phyloP scores from a whole-genome alignment of 1,140 invertebrate species.

The Drosophila ercepeae region DNA sequence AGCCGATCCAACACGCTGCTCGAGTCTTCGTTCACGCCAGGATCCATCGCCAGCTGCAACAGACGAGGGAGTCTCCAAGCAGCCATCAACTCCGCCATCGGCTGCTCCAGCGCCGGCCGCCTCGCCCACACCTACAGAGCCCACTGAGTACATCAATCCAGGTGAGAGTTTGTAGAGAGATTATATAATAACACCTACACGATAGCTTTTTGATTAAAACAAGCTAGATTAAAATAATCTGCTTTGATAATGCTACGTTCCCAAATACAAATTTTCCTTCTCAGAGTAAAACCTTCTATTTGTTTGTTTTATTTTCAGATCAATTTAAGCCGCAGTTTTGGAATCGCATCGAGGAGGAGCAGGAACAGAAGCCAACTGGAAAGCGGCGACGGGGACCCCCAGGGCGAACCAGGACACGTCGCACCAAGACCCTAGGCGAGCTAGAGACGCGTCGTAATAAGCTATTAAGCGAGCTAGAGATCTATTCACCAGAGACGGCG shows the following conservation, averaged over 20 bases:
- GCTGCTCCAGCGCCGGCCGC: constrained; percentile 15
- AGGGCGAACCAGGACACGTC: constrained; percentile 35
- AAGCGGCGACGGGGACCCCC: constrained; percentile 31
- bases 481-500: constrained; percentile 59
- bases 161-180: no score
- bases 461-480: constrained; percentile 39
- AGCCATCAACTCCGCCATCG: background rate
- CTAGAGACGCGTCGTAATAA: constrained; percentile 46
- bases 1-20: constrained; percentile 41
- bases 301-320: constrained; percentile 38
- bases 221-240: constrained; percentile 3
- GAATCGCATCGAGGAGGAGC: constrained; percentile 60
- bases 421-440: no score
- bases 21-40: constrained; percentile 52
- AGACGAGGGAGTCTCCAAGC: background rate
- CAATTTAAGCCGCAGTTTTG: constrained; percentile 45
- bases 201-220: background rate
- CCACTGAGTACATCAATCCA: constrained; percentile 44
- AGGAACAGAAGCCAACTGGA: constrained; percentile 31
- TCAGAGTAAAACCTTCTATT: no score
- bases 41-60: constrained; percentile 7
- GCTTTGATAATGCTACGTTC: background rate
- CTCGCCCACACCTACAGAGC: constrained; percentile 60
- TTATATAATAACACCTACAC: constrained; percentile 16
- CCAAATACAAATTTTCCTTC: background rate